Base-by-base conservation (phyloP, 2,888 invertebrate genomes). In the Netelia fuscicornis region DNA sequence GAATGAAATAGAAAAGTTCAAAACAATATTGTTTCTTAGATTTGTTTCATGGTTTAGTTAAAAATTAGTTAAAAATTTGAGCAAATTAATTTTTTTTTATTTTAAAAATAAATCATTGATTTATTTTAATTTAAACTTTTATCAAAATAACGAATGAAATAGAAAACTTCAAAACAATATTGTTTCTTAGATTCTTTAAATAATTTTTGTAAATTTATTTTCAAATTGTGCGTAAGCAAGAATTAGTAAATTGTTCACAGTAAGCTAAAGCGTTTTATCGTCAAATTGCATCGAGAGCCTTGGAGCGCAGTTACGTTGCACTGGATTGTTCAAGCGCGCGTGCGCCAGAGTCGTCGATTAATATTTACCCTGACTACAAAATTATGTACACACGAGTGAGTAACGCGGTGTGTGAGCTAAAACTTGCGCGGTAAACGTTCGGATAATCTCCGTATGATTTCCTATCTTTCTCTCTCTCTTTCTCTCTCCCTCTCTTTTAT, bases 371-470 rank as follows among this genome's bases (percentile, higher is more conserved):
- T 54, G 42, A 9, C 5, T 13, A 37, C 20, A 25, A 74, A 75
- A 75, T 37, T 75, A 30, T 64, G 52, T 56, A 67, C 20, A 67
- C 44, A 5, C 11, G 20, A 44, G 44, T 67, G 44, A 67, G n/a
- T 23, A 62, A 23, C 11, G 23, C 25, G 11, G 30, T 76, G 54
- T 67, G 70, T 42, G 44, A 17, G 17, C n/a, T 65, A 52, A 58
- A 60, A 25, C 68, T 52, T 52, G 44, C 60, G 60, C 25, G 25
- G 44, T 78, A 77, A 82, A 77, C 56, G 71, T 58, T 77, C 20
- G 65, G n/a, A 25, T 65, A 65, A 77, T 71, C 62, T 37, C 52
- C 13, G 44, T 2, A 67, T 42, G 42, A 54, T 54, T 54, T 54
- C 17, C 30, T 30, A 30, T 52, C 68, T 17, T 20, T 64, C 48